Base-by-base conservation (phyloP, 2,113 vertebrate species). In the Dicrurus megarhynchus region DNA sequence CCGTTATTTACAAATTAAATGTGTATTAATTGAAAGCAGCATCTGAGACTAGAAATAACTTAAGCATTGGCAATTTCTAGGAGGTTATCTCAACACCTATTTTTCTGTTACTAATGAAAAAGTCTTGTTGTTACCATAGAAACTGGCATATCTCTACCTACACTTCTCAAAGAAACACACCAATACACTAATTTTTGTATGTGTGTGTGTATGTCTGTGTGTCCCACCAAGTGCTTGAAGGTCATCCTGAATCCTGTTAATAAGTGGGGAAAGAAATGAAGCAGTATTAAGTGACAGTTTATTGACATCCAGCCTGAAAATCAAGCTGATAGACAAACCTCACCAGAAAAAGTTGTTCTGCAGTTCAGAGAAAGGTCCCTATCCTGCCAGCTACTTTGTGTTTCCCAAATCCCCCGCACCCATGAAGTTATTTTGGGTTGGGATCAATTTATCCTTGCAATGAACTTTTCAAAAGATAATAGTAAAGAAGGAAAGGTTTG, bases 41-140 rank as follows among this genome's bases (percentile, higher is more conserved):
- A 1, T 61, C 67, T 73, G 46, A 93, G 68, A 79, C 67, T 61
- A 91, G 91, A 93, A 95, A 94, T 95, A 94, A 87, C 67, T 70
- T 91, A 50, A 8, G 35, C 87, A 47, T 6, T 82, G 79, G 89
- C 68, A 78, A 47, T 90, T 96, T 95, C 63, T 74, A 79, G 74
- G 57, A 73, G 70, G 63, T 93, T 96, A 79, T 79, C 59, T 92
- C 90, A 95, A 85, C 70, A 91, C 95, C 86, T 93, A 79, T 93
- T 97, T 96, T 95, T 88, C 87, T 50, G 76, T 95, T 93, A 91
- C 55, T 96, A 97, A 97, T 96, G 92, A 94, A 84, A 94, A 81
- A 59, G 15, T 95, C 93, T 95, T 89, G 20, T 77, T 74, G 96
- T 97, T 97, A 59, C 97, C 95, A 96, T 95, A 95, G 97, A 97